Evolutionary conservation across 35 echinoderm and acorn worm genomes (phyloP).

Genomic region (Apostichopus parvimensis): DNA sequence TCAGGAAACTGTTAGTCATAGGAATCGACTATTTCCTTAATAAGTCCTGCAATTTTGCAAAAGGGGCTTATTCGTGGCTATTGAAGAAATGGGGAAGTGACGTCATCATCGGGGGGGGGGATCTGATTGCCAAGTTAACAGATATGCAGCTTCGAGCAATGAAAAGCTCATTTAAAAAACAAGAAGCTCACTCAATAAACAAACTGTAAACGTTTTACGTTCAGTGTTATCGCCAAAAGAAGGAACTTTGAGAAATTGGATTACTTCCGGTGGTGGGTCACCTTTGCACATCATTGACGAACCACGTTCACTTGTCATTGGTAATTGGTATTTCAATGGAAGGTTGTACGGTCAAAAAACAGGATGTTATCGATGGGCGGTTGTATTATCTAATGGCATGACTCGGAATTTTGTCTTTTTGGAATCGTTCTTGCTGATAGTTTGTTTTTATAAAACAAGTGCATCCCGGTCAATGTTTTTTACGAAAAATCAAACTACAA

Average conservation of each 20-base stretch:
- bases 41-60: not conserved
- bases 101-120: not conserved
- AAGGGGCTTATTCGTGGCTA: not conserved
- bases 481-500: too few species aligned
- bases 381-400: not conserved
- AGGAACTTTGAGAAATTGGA: not conserved
- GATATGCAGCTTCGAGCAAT: too few species aligned
- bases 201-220: too few species aligned
- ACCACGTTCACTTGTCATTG: not conserved
- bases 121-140: too few species aligned
- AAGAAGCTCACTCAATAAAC: too few species aligned
- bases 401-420: not conserved
- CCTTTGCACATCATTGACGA: not conserved
- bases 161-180: too few species aligned
- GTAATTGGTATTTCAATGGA: not conserved
- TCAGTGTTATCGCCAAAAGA: too few species aligned
- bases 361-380: not conserved
- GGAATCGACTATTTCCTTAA: not conserved
- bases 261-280: not conserved
- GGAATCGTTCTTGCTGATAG: not conserved
- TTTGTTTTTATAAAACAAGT: not conserved
- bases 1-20: not conserved
- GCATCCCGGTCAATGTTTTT: too few species aligned
- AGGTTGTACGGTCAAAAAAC: not conserved
- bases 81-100: not conserved